Percentiles rank a stretch among this genome's conserved stretches.
Conservation (phyloP, 2,113 vertebrate species). For the Lepidiolamprologus cunningtoni region DNA sequence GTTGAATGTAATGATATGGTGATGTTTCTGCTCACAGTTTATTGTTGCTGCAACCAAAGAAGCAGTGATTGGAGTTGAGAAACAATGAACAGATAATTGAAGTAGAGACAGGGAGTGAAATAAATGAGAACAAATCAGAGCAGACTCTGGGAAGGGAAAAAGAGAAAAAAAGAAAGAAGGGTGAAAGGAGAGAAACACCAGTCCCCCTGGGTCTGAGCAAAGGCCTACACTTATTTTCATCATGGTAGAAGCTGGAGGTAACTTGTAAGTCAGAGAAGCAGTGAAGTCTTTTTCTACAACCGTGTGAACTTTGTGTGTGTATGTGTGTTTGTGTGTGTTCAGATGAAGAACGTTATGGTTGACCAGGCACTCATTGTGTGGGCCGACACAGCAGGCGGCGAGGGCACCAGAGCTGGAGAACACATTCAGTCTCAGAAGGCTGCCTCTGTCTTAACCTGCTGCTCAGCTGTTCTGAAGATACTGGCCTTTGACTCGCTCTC, state of each 20-base stretch:
- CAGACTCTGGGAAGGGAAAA: background rate
- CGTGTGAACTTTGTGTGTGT: background rate
- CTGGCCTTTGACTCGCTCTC: background rate
- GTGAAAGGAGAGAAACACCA: background rate
- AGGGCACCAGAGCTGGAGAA: constrained; percentile 22
- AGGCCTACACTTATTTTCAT: constrained; percentile 26
- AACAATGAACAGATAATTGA: background rate
- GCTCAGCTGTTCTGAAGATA: constrained; percentile 11
- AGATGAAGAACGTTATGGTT: constrained; percentile 11
- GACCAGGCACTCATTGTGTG: constrained; percentile 43
- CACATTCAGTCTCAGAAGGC: constrained; percentile 46
- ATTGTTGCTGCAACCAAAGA: background rate
- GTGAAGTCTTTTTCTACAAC: background rate
- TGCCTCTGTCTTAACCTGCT: constrained; percentile 38
- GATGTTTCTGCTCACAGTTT: background rate
- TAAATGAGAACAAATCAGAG: background rate
- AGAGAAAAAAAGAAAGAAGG: background rate
- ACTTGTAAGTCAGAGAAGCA: constrained; percentile 12
- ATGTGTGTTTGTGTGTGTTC: background rate
- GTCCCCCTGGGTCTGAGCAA: background rate
- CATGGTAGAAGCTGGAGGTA: constrained; percentile 18
- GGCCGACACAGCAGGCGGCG: constrained; percentile 16
- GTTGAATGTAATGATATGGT: background rate
- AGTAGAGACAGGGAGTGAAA: background rate
- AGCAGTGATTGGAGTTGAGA: background rate